Percentiles rank a stretch among this genome's conserved stretches.
Conservation (phyloP, 2,113 vertebrate genomes). For the Cricetomys ansorgei region DNA sequence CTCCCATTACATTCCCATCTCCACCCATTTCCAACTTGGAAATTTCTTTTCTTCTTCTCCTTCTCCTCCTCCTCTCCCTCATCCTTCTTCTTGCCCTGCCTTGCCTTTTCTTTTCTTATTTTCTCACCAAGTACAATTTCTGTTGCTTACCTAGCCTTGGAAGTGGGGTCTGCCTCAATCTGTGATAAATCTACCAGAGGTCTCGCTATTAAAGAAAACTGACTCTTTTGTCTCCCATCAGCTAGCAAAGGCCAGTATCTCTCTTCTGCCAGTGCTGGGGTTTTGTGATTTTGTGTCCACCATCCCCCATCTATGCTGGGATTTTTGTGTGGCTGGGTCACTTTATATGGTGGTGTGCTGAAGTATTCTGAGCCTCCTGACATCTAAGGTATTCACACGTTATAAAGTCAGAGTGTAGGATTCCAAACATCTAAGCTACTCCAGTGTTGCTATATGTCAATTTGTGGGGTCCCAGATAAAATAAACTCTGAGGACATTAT, state of each 20-base stretch:
- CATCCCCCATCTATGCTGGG: neutral
- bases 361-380: neutral
- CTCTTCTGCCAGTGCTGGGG: neutral
- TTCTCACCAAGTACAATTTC: neutral
- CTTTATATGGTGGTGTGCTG: neutral
- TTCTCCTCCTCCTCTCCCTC: rapidly evolving
- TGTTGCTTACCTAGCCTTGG: neutral
- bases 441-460: neutral
- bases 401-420: neutral
- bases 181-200: neutral
- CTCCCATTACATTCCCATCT: neutral
- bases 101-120: too few species aligned
- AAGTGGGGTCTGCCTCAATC: neutral
- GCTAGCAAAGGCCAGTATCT: neutral
- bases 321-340: neutral
- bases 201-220: neutral
- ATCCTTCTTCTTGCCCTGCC: rapidly evolving
- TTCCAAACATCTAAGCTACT: neutral
- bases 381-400: neutral
- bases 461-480: neutral
- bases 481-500: neutral
- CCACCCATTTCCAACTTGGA: neutral
- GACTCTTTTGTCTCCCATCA: neutral
- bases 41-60: neutral
- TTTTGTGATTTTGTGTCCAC: neutral